Base-by-base conservation (phyloP, 1,140 invertebrate genomes). In the Tetraneura akinire region DNA sequence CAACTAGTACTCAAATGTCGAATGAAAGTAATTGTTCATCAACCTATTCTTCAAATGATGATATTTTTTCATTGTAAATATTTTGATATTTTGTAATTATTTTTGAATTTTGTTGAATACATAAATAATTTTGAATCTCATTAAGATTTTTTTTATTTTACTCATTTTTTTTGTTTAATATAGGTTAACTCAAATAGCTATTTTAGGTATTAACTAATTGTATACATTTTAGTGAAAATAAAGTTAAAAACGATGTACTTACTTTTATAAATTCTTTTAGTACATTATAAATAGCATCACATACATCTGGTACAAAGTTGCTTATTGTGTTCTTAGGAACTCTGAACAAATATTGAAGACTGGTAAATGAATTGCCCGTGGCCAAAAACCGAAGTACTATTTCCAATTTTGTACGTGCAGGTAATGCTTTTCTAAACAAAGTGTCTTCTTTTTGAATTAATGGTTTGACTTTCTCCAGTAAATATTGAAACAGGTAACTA, bases 271-370 rank as follows among this genome's bases (percentile, higher is more conserved):
- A 37, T 66, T 37, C 29, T 37, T 37, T 29, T 13, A 37, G n/a
- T n/a, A 32, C 62, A 66, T 11, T 18, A 32, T 66, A 66, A 32
- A 66, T 66, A 32, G 62, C 32, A 37, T 66, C 32, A 37, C 26
- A 66, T n/a, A 32, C 62, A n/a, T 66, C 62, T 32, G 83, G 83
- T 73, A 84, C 51, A 51, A 83, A 83, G 55, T 68, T 78, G 53
- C 81, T 60, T 76, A 84, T 84, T 66, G 80, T 49, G 82, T 84
- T 83, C 81, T 83, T 84, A 21, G 83, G 84, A 80, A 84, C 80
- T 83, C 80, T 74, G 60, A 84, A 85, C 49, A 82, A 80, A 70
- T 84, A 83, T 60, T 82, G 82, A 45, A 85, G 64, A 81, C 81
- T 83, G 47, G 68, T 76, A 81, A 82, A 84, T 53, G 81, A 83